Evolutionary conservation across 2,797 vertebrate species (phyloP), one percentile per base, ranked within the genome.

Genomic region (Sebastes miniatus): DNA sequence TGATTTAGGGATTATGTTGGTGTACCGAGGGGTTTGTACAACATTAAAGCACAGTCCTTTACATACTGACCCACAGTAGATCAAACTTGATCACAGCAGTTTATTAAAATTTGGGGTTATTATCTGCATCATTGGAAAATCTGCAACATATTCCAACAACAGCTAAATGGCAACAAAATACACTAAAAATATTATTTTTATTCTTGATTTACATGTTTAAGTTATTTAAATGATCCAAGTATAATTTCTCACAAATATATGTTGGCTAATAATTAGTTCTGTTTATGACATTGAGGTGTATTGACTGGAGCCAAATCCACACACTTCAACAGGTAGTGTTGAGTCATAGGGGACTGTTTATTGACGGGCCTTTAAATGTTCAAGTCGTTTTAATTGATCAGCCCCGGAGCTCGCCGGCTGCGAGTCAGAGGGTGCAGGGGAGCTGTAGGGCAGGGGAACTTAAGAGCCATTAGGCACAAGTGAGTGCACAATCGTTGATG

Each of bases 381-480:
- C 90, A 89, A 94, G 94, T 95, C 94, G 91, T 96, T 97, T 96
- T 92, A 96, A 97, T 96, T 91, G 96, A 97, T 96, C 95, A 90
- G 83, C 85, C 73, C 94, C 91, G 83, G 94, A 94, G 96, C 93
- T 73, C 78, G 69, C 83, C 29, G 83, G 76, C 89, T 88, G 86
- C 39, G 62, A 80, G 90, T 89, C 81, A 72, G 85, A 88, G 89
- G 89, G 83, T 89, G 87, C 73, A 77, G 65, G 58, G 72, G 72
- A 79, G 81, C 84, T 83, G 87, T 18, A 81, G 88, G 87, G 88
- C 84, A 59, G 79, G 69, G 87, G 84, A 95, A 94, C 88, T 92
- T 93, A 93, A 95, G 90, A 94, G 92, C 91, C 89, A 95, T 95
- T 95, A 95, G 93, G 92, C 86, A 90, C 91, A 92, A 93, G 91